Base-by-base conservation (phyloP, 2,797 vertebrate genomes). In the Pteropus rufus region DNA sequence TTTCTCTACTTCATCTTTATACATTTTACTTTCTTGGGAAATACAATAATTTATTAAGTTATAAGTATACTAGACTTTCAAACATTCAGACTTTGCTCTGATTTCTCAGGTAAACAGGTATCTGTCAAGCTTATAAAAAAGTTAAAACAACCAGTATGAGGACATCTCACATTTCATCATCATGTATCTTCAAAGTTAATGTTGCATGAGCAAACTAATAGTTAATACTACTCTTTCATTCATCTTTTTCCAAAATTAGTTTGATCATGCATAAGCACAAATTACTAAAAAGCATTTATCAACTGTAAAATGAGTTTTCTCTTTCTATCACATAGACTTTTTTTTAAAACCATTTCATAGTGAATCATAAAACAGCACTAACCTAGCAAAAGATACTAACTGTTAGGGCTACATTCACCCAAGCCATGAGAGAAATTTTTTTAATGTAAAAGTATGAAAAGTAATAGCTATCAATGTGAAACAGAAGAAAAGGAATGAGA, bases 161-260 rank as follows among this genome's bases (percentile, higher is more conserved):
- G 49, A 65, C 39, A 39, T 72, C 36, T 64, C 21, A 49, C 19
- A 91, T 65, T 93, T 82, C 62, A 67, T 82, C 34, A 84, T 60
- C 72, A 77, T 64, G 24, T 52, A 73, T 67, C 41, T 70, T 88
- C 73, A 88, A 44, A 94, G 52, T 83, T 87, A 89, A 79, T 72
- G n/a, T 80, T 54, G 11, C 75, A 15, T 92, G 21, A 89, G n/a
- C 46, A 92, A 72, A 65, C 31, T 81, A 69, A 86, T 65, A 93
- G 12, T 49, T 80, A 65, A 60, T 82, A 52, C 24, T 81, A 52
- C 46, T 58, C 44, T 82, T 91, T 88, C 60, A 77, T 23, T 81
- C 41, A 67, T 96, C 52, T 88, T 60, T 91, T 91, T 49, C 77
- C 56, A 70, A 69, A 77, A 92, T 77, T 49, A 88, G 77, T 62